Base-by-base conservation (phyloP, 2,888 invertebrate species). In the Aquatica leii region DNA sequence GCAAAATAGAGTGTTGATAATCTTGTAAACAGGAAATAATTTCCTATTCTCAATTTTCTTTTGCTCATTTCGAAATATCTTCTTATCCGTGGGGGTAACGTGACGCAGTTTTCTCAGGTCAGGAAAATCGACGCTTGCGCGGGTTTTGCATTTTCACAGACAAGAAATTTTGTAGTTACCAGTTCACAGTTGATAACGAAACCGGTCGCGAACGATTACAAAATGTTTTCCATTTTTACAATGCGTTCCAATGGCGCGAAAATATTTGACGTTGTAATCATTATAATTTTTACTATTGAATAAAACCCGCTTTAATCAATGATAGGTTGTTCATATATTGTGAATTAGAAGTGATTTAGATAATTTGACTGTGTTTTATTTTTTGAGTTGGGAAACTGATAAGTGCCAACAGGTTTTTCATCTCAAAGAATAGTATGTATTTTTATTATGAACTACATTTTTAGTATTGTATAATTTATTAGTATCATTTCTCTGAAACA, bases 41-140 rank as follows among this genome's bases (percentile, higher is more conserved):
- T 20, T 18, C 18, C 46, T 20, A 46, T 14, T 43, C 43, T 43
- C 18, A 24, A 24, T 43, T 46, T 46, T 46, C 20, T 11, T 5
- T 5, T 20, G 17, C 11, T 46, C 18, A 20, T 17, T 46, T 46
- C 9, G 11, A n/a, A 20, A 20, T 20, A 11, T 46, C 18, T 46
- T 46, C 18, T 3, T 18, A 15, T 8, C 11, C 18, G 14, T 15
- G 46, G 17, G 46, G 18, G 46, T 46, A 46, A 46, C 46, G 18
- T 37, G 50, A 49, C 57, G 57, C 52, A 34, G 20, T 57, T 62
- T 62, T 57, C 50, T 31, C 37, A 58, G 52, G 21, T 49, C 43
- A 37, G 62, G 40, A 52, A 62, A 62, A 53, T 54, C 40, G 62
- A 57, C 62, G 62, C 62, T 53, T 62, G 62, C 62, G 62, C 62